phyloP scores from a whole-genome alignment of 2,113 vertebrate species.

The Budorcas taxicolor region DNA sequence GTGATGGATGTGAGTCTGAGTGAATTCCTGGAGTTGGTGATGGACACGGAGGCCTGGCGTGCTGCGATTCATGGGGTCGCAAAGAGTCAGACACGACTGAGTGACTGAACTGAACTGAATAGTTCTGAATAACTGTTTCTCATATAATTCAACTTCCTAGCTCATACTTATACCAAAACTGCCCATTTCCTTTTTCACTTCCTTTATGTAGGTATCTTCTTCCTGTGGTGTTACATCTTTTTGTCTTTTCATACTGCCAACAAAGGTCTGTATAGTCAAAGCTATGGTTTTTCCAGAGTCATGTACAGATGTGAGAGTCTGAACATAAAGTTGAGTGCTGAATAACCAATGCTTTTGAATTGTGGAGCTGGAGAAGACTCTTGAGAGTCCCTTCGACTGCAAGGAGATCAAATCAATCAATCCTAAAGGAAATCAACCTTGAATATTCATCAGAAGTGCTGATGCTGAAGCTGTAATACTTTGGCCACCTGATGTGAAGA shows the following conservation, averaged over 20 bases:
- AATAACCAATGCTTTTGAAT: background rate
- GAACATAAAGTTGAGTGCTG: background rate
- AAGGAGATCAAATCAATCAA: background rate
- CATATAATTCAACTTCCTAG: background rate
- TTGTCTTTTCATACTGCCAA: background rate
- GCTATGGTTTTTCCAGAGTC: background rate
- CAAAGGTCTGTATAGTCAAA: background rate
- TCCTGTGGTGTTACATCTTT: background rate
- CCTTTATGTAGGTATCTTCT: background rate
- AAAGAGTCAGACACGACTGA: too few relatives aligned
- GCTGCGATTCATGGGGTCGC: too few relatives aligned
- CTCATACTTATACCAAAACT: background rate
- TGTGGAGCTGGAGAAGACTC: background rate
- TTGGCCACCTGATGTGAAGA: background rate
- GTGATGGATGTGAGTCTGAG: fast-evolving
- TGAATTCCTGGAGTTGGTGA: too few relatives aligned
- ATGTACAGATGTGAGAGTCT: background rate
- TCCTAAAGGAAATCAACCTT: background rate
- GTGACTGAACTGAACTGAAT: background rate
- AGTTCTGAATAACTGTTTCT: background rate
- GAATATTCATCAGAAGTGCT: background rate
- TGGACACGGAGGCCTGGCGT: too few relatives aligned
- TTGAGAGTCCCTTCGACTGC: background rate
- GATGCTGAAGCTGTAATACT: background rate
- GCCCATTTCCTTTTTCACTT: background rate